Percentiles rank a stretch among this genome's conserved stretches.
These are phyloP conservation scores for Dasypogon diadema DNA, from an alignment of 2,888 invertebrate species.

Conservation along the genomic window DNA sequence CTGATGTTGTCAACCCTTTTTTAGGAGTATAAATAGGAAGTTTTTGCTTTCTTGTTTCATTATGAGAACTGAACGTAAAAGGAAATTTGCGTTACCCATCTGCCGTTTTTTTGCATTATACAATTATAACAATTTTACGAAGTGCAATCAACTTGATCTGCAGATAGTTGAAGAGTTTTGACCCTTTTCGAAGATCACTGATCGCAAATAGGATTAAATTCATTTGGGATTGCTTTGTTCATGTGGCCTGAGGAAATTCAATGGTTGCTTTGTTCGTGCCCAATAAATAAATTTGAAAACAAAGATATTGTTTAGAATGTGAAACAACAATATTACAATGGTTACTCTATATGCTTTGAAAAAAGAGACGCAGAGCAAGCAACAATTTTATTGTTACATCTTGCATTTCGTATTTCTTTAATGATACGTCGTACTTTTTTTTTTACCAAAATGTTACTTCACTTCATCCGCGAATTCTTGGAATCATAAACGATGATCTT, in stretches of 20 bases:
- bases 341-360: too few relatives aligned
- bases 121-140: background rate
- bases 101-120: background rate
- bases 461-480: too few relatives aligned
- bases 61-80: background rate
- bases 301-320: too few relatives aligned
- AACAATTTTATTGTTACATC: too few relatives aligned
- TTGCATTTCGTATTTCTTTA: too few relatives aligned
- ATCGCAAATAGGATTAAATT: slow-evolving; percentile 5
- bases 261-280: background rate
- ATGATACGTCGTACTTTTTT: too few relatives aligned
- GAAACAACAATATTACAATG: too few relatives aligned
- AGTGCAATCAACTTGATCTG: slow-evolving; percentile 7
- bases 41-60: background rate
- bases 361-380: too few relatives aligned
- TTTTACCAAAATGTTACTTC: too few relatives aligned
- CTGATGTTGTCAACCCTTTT: slow-evolving; percentile 2
- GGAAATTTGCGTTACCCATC: background rate
- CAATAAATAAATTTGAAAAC: too few relatives aligned
- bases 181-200: background rate
- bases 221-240: background rate
- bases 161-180: background rate
- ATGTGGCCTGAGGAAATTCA: background rate
- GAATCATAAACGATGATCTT: too few relatives aligned
- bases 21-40: background rate